Evolutionary conservation across 2,113 vertebrate genomes (phyloP).

Genomic region (Pimephales promelas): DNA sequence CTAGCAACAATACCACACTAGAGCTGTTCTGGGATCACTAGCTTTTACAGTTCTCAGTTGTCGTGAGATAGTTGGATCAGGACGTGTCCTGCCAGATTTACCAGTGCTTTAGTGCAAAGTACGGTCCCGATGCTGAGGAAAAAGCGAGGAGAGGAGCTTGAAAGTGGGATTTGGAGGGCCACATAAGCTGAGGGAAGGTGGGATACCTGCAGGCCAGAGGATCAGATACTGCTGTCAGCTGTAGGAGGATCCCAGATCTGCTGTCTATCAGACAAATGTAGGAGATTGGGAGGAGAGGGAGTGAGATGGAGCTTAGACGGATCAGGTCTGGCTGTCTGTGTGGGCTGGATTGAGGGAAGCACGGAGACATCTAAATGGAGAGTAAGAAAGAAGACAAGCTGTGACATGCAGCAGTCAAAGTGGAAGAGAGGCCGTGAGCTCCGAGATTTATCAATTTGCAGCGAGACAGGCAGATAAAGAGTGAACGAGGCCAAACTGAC

Average conservation of each 20-base stretch:
- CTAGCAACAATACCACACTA: slow-evolving; percentile 1
- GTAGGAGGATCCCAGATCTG: slow-evolving; percentile 38
- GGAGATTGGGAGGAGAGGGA: slow-evolving; percentile 19
- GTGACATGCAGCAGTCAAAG: slow-evolving; percentile 43
- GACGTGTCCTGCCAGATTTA: slow-evolving; percentile 41
- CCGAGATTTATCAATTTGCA: slow-evolving; percentile 43
- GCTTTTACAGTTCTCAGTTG: slow-evolving; percentile 45
- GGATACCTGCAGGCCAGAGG: slow-evolving; percentile 52
- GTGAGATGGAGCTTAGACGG: slow-evolving; percentile 24
- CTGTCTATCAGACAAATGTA: slow-evolving; percentile 46
- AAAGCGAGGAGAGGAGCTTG: slow-evolving; percentile 18
- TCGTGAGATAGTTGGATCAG: slow-evolving; percentile 23
- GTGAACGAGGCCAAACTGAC: slow-evolving; percentile 8
- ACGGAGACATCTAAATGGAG: slow-evolving; percentile 43
- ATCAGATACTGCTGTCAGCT: slow-evolving; percentile 54
- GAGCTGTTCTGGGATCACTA: slow-evolving; percentile 47
- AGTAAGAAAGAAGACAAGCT: slow-evolving; percentile 40
- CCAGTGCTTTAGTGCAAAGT: slow-evolving; percentile 30
- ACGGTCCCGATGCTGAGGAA: slow-evolving; percentile 3
- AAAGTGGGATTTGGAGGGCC: slow-evolving; percentile 52
- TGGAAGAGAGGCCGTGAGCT: slow-evolving; percentile 33
- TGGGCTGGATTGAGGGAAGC: slow-evolving; percentile 33
- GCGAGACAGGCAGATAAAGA: slow-evolving; percentile 33
- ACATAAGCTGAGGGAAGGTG: slow-evolving; percentile 36
- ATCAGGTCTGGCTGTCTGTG: slow-evolving; percentile 44